phyloP scores from a whole-genome alignment of 2,113 vertebrate genomes.

The Ivindomyrus marchei region DNA sequence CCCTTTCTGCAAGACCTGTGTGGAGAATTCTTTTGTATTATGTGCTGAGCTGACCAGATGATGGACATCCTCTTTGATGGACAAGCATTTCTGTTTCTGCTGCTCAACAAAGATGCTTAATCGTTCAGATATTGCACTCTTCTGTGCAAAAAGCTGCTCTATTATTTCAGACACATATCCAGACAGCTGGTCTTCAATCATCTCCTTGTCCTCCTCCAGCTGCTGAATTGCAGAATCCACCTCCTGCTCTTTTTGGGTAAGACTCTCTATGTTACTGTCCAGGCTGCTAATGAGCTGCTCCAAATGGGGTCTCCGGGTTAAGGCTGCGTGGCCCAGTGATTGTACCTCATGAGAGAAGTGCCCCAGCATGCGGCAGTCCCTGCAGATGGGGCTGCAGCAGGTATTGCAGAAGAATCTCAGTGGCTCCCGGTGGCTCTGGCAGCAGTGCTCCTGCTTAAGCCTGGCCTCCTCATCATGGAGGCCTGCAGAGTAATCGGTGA shows the following conservation, averaged over 20 bases:
- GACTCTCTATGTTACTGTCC: slow-evolving; percentile 3
- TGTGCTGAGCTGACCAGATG: slow-evolving; percentile 26
- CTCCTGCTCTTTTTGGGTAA: slow-evolving; percentile 24
- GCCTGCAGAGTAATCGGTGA: slow-evolving; percentile 13
- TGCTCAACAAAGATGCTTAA: slow-evolving; percentile 21
- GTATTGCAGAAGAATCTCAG: slow-evolving; percentile 27
- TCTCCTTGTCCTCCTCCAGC: slow-evolving; percentile 15
- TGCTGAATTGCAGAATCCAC: slow-evolving; percentile 18
- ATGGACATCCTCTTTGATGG: slow-evolving; percentile 21
- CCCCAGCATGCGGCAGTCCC: slow-evolving; percentile 25
- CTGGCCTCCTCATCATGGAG: slow-evolving; percentile 18
- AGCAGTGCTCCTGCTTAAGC: slow-evolving; percentile 20
- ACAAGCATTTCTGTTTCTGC: slow-evolving; percentile 13
- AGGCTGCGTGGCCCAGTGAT: slow-evolving; percentile 24
- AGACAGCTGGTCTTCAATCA: slow-evolving; percentile 22
- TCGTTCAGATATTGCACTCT: slow-evolving; percentile 10
- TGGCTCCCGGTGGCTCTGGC: slow-evolving; percentile 15
- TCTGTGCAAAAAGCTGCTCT: slow-evolving; percentile 25
- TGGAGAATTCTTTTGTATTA: slow-evolving; percentile 29
- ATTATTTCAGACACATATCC: slow-evolving; percentile 16
- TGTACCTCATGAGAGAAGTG: slow-evolving; percentile 27
- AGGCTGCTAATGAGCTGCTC: slow-evolving; percentile 29
- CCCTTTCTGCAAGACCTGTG: slow-evolving; percentile 22
- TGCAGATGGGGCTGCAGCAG: slow-evolving; percentile 29
- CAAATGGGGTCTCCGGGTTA: slow-evolving; percentile 20